These are phyloP conservation scores for Drosophila ercepeae DNA, from an alignment of 1,140 invertebrate species.

Conservation along the genomic window DNA sequence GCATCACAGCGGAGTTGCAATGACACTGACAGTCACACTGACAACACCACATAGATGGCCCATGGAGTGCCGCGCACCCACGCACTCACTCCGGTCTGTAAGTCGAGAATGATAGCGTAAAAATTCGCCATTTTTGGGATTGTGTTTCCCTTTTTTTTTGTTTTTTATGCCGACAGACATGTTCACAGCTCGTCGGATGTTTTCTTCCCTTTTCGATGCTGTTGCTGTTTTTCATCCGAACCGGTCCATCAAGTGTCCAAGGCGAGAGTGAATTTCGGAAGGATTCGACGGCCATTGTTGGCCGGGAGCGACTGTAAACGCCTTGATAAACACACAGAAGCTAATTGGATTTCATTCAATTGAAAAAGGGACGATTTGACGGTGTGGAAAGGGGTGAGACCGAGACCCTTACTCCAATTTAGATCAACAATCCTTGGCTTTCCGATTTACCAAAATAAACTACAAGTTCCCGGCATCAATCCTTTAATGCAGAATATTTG, in stretches of 20 bases:
- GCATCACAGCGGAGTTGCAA: slow-evolving; percentile 26
- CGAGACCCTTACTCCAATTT: not conserved
- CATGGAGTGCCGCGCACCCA: not conserved
- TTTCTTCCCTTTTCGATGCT: slow-evolving; percentile 11
- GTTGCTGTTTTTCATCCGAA: not conserved
- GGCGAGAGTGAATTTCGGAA: slow-evolving; percentile 11
- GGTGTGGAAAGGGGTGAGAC: not conserved
- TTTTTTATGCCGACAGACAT: slow-evolving; percentile 19
- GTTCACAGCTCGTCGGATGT: slow-evolving; percentile 5
- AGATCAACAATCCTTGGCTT: not conserved
- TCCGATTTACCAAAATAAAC: not conserved
- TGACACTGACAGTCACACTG: slow-evolving; percentile 41
- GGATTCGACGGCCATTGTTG: slow-evolving; percentile 56
- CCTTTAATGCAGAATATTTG: not conserved
- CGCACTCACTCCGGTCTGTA: slow-evolving; percentile 34
- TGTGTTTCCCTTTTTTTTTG: slow-evolving; percentile 2
- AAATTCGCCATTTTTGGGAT: slow-evolving; percentile 17
- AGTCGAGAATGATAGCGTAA: slow-evolving; percentile 52
- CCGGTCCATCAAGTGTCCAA: slow-evolving; percentile 1
- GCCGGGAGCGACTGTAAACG: slow-evolving; percentile 50
- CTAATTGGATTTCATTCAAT: slow-evolving; percentile 75
- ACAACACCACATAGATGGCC: slow-evolving; percentile 19
- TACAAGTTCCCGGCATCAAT: not conserved
- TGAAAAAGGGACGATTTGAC: slow-evolving; percentile 3
- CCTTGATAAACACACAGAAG: slow-evolving; percentile 68